Evolutionary conservation across 2,113 vertebrate species (phyloP), one percentile per base, ranked within the genome.

Genomic region (Sialia sialis): DNA sequence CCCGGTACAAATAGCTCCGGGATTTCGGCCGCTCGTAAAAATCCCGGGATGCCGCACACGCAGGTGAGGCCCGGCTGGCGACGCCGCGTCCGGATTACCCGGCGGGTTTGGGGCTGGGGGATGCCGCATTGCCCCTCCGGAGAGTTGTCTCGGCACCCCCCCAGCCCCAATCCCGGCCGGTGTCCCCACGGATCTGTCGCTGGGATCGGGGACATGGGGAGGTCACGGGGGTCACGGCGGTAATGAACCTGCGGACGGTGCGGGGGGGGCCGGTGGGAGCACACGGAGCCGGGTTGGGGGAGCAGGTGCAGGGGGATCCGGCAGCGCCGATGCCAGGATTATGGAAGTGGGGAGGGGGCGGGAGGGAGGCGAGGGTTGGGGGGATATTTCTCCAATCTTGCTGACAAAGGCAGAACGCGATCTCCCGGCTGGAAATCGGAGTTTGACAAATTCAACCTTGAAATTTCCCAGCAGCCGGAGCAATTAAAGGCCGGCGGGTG

Each of bases 1-100:
- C 81, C 87, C 90, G 12, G 63, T 90, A 94, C 94, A 95, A 96
- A 96, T 94, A 90, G 91, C 94, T 93, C 87, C 76, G 82, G 67
- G 94, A 94, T 94, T 85, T 95, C 54, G 63, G 44, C 36, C 32
- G 85, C 94, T 90, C 77, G 93, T 94, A 95, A 95, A 93, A 92
- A 69, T 39, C 43, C 84, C 43, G 77, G 66, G 92, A 92, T 63
- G 84, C 84, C 89, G 67, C 89, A 86, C 89, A 94, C 81, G 51
- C 86, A 87, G 89, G 81, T 94, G 82, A 94, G 89, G 58, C 83
- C 81, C 18, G 58, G 76, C 52, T 66, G 36, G 39, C 13, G 70
- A 49, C 66, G 36, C 78, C 18, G 48, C 66, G 82, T 38, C 77
- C 29, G 22, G 36, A 39, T 66, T 32, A 41, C 32, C 43, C 7